phyloP scores from a whole-genome alignment of 2,888 invertebrate genomes.

The Caprella mutica region DNA sequence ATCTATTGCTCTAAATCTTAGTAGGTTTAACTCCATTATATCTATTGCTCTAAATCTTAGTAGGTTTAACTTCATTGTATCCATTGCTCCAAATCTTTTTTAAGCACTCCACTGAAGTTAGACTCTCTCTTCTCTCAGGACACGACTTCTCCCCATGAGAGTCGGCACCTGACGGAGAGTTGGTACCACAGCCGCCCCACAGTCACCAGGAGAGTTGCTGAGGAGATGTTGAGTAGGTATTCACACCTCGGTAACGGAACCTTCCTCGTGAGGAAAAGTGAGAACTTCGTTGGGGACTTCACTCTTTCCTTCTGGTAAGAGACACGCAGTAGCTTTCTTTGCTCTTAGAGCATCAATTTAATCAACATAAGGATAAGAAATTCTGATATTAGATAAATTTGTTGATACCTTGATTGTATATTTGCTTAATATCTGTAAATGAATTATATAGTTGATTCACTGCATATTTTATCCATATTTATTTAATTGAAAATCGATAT shows the following conservation, averaged over 20 bases:
- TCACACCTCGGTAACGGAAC: conserved; percentile 79
- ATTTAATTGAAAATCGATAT: no score
- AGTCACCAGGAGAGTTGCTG: conserved; percentile 64
- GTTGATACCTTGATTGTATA: not conserved
- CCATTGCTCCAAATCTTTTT: no score
- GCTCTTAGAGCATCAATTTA: not conserved
- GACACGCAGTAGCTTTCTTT: not conserved
- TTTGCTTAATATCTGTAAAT: not conserved
- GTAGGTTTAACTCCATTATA: no score
- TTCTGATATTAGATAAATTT: not conserved
- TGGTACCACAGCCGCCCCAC: conserved; percentile 86
- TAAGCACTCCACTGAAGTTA: no score
- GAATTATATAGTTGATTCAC: conserved; percentile 13
- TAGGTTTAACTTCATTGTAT: no score
- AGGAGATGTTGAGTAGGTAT: conserved; percentile 50
- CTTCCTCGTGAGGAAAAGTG: conserved; percentile 83
- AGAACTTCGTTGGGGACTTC: conserved; percentile 91
- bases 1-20: no score
- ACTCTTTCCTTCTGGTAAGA: conserved; percentile 77
- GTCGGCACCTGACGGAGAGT: conserved; percentile 73
- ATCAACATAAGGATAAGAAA: no score
- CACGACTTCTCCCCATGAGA: not conserved
- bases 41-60: no score
- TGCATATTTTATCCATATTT: no score
- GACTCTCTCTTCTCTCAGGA: no score